Evolutionary conservation across 1,140 invertebrate species (phyloP), one percentile per base, ranked within the genome.

Genomic region (Antheraea mylitta): DNA sequence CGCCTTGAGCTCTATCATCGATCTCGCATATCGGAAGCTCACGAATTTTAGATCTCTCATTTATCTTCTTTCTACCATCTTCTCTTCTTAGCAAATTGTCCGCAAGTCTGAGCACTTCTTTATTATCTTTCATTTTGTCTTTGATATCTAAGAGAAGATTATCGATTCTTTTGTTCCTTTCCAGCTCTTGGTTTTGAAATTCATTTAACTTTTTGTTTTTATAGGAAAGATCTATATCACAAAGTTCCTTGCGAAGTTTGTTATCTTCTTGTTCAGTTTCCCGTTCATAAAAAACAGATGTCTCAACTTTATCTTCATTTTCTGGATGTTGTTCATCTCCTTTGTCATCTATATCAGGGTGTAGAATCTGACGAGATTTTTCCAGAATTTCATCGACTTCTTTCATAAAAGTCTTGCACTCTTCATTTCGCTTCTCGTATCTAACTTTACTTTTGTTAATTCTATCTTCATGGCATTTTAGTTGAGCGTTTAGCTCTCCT

Each of bases 81-180:
- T 86, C 86, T 61, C 84, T 79, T 62, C 73, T 74, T 19, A 92
- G 73, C 69, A 92, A 78, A 69, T 78, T 91, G 76, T 92, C 83
- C n/a, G 91, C 89, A 19, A 90, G 63, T 60, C 82, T 72, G 58
- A 90, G 72, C 0, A 92, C 89, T 70, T 91, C 88, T 65, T 87
- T 84, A 70, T 91, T 92, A 66, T 89, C 82, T 67, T 91, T 92
- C 85, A 91, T 89, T 75, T 89, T 88, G 66, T 87, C 83, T 74
- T 91, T 90, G 61, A 91, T 91, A 66, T 87, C 80, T 58, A 78
- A 76, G 48, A 91, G 80, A 22, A 91, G 79, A 71, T 75, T 73
- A 68, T 88, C 78, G 66, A 90, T 91, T 37, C 83, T 76, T 66
- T 85, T 81, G 64, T 83, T 87, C 69, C 82, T 70, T 68, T 86